A percentile compares a stretch with the other conserved stretches of the same genome.
These are phyloP conservation scores for Aphaenogaster floridana DNA, from an alignment of 1,140 invertebrate genomes.

Conservation along the genomic window DNA sequence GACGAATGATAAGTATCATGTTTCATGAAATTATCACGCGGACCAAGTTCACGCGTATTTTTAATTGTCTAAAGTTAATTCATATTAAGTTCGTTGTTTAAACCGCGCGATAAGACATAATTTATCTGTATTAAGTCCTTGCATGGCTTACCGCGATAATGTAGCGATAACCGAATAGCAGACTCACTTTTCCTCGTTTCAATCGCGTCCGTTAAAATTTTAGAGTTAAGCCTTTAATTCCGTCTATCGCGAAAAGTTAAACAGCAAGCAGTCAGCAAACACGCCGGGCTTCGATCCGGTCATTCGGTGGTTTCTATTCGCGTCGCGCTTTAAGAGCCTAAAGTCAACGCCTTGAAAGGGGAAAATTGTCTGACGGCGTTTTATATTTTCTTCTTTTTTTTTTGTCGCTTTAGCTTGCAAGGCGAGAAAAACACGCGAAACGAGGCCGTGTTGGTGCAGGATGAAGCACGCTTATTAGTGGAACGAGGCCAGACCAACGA, in stretches of 20 bases:
- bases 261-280: neutral
- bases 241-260: neutral
- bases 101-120: neutral
- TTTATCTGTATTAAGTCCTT: constrained; percentile 26
- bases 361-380: constrained; percentile 46
- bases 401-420: constrained; percentile 22
- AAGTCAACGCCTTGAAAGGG: constrained; percentile 22
- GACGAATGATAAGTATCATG: neutral
- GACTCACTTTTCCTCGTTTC: constrained; percentile 14
- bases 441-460: constrained; percentile 62
- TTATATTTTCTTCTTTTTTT: constrained; percentile 12
- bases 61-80: neutral
- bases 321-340: constrained; percentile 48
- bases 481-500: constrained; percentile 69
- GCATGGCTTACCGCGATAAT: constrained; percentile 16
- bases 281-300: constrained; percentile 41
- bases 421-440: constrained; percentile 69
- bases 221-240: neutral
- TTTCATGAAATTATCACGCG: neutral
- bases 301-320: constrained; percentile 31
- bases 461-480: constrained; percentile 60
- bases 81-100: neutral
- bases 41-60: neutral
- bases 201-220: neutral
- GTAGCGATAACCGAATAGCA: constrained; percentile 3